Base-by-base conservation (phyloP, 2,113 vertebrate species). In the Geococcyx californianus region DNA sequence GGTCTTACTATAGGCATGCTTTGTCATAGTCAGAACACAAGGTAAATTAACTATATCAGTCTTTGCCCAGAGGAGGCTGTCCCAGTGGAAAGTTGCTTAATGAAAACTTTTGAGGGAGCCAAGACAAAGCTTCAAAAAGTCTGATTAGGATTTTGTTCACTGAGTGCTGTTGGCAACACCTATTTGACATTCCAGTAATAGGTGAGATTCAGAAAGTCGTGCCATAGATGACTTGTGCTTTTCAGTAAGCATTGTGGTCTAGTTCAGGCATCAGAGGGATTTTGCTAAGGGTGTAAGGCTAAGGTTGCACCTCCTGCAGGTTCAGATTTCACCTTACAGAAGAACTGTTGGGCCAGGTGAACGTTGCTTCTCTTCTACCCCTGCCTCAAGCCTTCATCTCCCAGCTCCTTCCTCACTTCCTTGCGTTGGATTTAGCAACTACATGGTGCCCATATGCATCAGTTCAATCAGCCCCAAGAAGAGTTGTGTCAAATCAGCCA, bases 361-460 rank as follows among this genome's bases (percentile, higher is more conserved):
- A 17, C 23, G 5, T 45, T 80, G 17, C 49, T 51, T 52, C 42
- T 58, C 56, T 68, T 74, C 42, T 45, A 58, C 29, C 10, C 26
- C 54, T 68, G 47, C 60, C 47, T 58, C 42, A 74, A 84, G 16
- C 16, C 60, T 74, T 80, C 25, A 20, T 51, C 24, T 80, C 55
- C 36, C 68, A 74, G 14, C 12, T 63, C 55, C n/a, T 67, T 60
- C 52, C 55, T 62, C 44, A 20, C 16, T 81, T 26, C 34, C n/a
- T 81, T 21, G 9, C 33, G 51, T 58, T 64, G 36, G 29, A 64
- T 31, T 29, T 52, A 45, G 24, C n/a, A 62, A 75, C 29, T 20
- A 34, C 14, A 2, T 4, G 5, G 21, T 40, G 10, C 76, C 1
- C 2, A 33, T 24, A 36, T 34, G 49, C 28, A 51, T 19, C 0